Base-by-base conservation (phyloP, 1,140 invertebrate genomes). In the Pectinophora gossypiella region DNA sequence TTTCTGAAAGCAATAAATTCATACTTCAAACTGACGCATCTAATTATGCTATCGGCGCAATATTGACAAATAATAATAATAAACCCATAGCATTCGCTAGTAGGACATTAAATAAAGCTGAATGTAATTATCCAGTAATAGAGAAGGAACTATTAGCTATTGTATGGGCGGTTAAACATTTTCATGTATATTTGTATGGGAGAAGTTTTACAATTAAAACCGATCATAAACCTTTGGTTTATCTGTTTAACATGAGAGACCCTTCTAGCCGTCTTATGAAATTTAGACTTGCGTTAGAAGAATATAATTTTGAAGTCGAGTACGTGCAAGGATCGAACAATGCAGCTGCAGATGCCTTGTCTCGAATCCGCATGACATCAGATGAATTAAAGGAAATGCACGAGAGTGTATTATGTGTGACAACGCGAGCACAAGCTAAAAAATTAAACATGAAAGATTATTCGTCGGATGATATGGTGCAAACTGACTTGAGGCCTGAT, bases 291-390 rank as follows among this genome's bases (percentile, higher is more conserved):
- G 2, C 15, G 1, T 38, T 56, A 48, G 59, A 56, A 32, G 54
- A 56, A 23, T 57, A 54, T 32, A 23, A 54, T 16, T 61, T 45
- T 50, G 13, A 35, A 3, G 47, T 61, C 36, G 48, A 54, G 22
- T 64, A 64, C 35, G 23, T 64, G n/a, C 54, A 51, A 48, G 56
- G 61, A 27, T 53, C 47, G 7, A 40, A 56, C 6, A 64, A 64
- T 15, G 54, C 51, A 23, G 51, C 54, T 38, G 56, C 61, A 53
- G 61, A 64, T 32, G 61, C 56, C 0, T 51, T 64, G 23, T 56
- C 53, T 40, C 18, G 54, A 44, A 54, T 57, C 3, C 2, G 5
- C 6, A 10, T 43, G 5, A 18, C 40, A n/a, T 43, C 40, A 19
- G n/a, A 19, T 5, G 16, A 43, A 43, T n/a, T 43, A 16, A 61